Conservation (phyloP, 1,140 invertebrate species). For the Oreohelix idahoensis region DNA sequence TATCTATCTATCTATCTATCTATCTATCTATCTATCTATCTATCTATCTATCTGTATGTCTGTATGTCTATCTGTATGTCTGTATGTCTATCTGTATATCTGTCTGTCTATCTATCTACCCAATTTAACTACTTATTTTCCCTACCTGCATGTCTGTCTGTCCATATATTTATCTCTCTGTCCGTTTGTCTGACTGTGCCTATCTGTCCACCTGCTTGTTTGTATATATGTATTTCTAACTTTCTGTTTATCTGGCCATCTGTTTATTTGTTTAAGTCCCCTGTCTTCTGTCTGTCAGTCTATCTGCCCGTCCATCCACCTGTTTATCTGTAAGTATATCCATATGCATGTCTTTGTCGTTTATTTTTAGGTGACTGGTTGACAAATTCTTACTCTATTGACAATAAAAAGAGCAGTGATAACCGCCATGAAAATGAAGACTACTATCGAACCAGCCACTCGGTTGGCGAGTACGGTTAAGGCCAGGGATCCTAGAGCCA, state of each 20-base stretch:
- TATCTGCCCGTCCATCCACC: too few relatives aligned
- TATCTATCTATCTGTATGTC: not conserved
- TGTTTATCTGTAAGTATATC: too few relatives aligned
- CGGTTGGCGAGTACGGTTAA: constrained; percentile 2
- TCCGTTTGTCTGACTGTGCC: not conserved
- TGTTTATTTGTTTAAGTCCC: not conserved
- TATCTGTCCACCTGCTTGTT: too few relatives aligned
- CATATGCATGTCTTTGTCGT: too few relatives aligned
- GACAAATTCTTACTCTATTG: constrained; percentile 11
- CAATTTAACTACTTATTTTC: not conserved
- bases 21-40: not conserved
- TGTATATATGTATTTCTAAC: too few relatives aligned
- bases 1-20: not conserved
- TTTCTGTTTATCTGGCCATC: too few relatives aligned
- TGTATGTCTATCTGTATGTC: not conserved
- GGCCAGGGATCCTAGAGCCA: constrained; percentile 17
- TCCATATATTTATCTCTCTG: not conserved
- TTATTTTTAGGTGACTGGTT: not conserved
- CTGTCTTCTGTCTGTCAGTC: too few relatives aligned
- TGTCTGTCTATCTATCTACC: not conserved
- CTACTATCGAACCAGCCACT: not conserved
- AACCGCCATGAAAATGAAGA: constrained; percentile 3
- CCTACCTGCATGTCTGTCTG: not conserved
- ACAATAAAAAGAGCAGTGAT: constrained; percentile 18
- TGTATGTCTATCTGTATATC: not conserved